Conservation (phyloP, 2,113 vertebrate genomes). For the Formicarius rufipectus region DNA sequence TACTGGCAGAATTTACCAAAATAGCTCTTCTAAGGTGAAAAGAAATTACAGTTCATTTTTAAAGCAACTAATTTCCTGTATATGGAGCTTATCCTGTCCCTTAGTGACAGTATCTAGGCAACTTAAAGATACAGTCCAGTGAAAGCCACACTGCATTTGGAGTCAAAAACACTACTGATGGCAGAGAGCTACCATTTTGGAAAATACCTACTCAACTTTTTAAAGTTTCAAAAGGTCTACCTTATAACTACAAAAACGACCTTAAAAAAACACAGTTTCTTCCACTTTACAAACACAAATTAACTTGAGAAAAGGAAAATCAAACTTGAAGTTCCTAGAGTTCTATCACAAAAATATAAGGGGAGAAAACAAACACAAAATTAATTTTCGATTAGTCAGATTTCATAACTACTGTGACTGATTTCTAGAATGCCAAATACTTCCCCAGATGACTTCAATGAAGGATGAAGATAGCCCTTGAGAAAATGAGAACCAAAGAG, state of each 20-base stretch:
- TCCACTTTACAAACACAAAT: background rate
- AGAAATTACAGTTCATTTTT: background rate
- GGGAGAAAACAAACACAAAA: background rate
- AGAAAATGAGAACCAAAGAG: background rate
- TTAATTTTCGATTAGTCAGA: background rate
- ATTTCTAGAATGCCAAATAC: background rate
- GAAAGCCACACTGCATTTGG: background rate
- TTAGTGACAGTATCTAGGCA: background rate
- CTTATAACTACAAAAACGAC: background rate
- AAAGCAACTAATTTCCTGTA: background rate
- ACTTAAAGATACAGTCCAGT: background rate
- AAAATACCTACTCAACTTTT: background rate
- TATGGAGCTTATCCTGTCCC: background rate
- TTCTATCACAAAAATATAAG: background rate
- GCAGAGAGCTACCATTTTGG: background rate
- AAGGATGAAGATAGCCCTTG: background rate
- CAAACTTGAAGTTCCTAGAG: background rate
- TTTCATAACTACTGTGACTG: background rate
- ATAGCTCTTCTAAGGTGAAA: background rate
- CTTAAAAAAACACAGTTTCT: background rate
- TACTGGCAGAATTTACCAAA: background rate
- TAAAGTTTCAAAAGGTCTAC: background rate
- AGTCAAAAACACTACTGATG: background rate
- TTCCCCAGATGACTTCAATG: background rate
- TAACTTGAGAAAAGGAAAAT: background rate